Evolutionary conservation across 2,797 vertebrate species (phyloP).

Genomic region (Paguma larvata): DNA sequence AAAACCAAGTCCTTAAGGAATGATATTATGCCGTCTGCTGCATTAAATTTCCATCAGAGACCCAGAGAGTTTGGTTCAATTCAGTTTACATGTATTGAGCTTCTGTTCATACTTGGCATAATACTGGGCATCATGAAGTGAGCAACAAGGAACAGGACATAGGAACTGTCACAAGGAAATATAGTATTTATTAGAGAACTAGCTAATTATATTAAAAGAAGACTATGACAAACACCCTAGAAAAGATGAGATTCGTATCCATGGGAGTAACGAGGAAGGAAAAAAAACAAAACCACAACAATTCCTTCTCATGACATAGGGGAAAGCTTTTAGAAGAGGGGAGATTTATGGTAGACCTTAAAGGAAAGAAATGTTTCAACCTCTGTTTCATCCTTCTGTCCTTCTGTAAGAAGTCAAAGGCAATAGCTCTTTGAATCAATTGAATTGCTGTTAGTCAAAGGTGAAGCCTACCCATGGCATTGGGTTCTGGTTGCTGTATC

Average conservation of each 20-base stretch:
- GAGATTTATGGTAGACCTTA: background rate
- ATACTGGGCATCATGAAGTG: background rate
- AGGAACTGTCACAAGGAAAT: background rate
- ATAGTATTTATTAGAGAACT: constrained; percentile 9
- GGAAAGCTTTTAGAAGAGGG: background rate
- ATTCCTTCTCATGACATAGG: background rate
- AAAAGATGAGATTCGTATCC: background rate
- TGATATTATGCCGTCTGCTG: background rate
- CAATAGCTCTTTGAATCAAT: background rate
- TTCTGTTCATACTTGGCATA: background rate
- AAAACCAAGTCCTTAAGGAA: constrained; percentile 1
- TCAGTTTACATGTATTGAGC: background rate
- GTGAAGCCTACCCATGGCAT: accelerated
- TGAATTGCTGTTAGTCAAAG: background rate
- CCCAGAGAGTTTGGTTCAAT: background rate
- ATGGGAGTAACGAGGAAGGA: constrained; percentile 1
- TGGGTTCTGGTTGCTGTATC: background rate
- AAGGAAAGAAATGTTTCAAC: background rate
- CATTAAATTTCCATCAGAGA: constrained; percentile 30
- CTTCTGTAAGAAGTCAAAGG: background rate
- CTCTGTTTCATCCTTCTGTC: background rate
- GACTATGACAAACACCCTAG: background rate
- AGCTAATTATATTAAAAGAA: constrained; percentile 18
- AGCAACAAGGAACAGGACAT: background rate
- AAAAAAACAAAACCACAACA: background rate